These are phyloP conservation scores for Gymnosoma rotundatum DNA, from an alignment of 2,888 invertebrate species.

Conservation along the genomic window DNA sequence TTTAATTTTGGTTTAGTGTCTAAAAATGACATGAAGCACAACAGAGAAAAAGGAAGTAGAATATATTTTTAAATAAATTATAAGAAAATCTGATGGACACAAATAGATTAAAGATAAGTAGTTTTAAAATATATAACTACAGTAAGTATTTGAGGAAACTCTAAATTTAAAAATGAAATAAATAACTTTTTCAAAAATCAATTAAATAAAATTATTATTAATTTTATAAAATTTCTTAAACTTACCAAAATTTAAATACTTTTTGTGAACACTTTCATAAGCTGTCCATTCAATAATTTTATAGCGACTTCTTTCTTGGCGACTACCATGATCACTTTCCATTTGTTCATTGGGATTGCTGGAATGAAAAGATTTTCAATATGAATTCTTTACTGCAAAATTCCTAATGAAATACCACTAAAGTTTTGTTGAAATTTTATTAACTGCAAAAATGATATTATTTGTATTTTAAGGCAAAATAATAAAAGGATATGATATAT, in stretches of 20 bases:
- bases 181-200: no score
- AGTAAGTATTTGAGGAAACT: no score
- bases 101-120: no score
- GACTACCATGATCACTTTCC: constrained; percentile 86
- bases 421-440: no score
- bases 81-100: no score
- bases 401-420: no score
- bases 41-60: no score
- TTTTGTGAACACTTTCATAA: constrained; percentile 95
- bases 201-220: no score
- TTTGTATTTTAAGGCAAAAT: no score
- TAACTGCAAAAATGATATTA: no score
- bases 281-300: constrained; percentile 97
- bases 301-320: constrained; percentile 90
- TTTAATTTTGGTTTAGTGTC: constrained; percentile 95
- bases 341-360: constrained; percentile 96
- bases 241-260: constrained; percentile 93
- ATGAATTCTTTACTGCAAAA: background rate
- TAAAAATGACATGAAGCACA: constrained; percentile 75
- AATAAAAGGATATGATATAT: no score
- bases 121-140: background rate
- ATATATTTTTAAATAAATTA: background rate
- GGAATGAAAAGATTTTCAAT: background rate
- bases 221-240: constrained; percentile 41
- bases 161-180: no score